A percentile compares a stretch with the other conserved stretches of the same genome.
Conservation (phyloP, 2,888 invertebrate genomes). For the Eueremaeus valkanovi region DNA sequence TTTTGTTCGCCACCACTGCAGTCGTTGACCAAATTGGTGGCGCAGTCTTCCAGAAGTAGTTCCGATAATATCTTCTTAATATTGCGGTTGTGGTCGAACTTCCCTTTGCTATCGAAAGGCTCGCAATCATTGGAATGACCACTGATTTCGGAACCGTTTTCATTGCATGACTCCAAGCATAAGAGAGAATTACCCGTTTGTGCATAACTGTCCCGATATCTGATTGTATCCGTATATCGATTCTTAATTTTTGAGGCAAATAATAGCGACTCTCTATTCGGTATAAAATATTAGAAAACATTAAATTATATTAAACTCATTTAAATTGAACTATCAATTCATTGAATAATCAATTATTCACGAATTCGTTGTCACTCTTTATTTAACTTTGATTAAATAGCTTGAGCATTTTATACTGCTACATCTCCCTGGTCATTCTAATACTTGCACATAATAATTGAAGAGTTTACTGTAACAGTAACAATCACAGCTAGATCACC, state of each 20-base stretch:
- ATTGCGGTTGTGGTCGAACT: background rate
- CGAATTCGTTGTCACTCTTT: no score
- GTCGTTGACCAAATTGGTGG: background rate
- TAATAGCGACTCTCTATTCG: background rate
- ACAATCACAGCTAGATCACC: no score
- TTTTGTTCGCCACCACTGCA: conserved; percentile 29
- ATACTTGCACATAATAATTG: no score
- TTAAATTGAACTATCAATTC: no score
- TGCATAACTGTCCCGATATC: conserved; percentile 7
- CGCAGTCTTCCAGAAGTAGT: background rate
- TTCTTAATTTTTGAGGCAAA: conserved; percentile 20
- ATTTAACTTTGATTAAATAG: no score
- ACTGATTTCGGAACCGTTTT: background rate
- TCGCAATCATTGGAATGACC: background rate
- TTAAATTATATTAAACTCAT: no score
- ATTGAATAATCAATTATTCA: no score
- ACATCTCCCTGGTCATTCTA: no score
- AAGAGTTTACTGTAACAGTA: no score
- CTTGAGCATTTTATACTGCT: no score
- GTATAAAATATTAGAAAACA: background rate
- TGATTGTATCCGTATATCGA: no score
- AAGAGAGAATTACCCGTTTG: background rate
- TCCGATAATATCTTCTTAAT: background rate
- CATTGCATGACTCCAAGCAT: background rate
- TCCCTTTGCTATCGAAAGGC: background rate